A percentile compares a stretch with the other conserved stretches of the same genome.
These are phyloP conservation scores for Anagyrus pseudococci DNA, from an alignment of 2,888 invertebrate genomes.

Conservation along the genomic window DNA sequence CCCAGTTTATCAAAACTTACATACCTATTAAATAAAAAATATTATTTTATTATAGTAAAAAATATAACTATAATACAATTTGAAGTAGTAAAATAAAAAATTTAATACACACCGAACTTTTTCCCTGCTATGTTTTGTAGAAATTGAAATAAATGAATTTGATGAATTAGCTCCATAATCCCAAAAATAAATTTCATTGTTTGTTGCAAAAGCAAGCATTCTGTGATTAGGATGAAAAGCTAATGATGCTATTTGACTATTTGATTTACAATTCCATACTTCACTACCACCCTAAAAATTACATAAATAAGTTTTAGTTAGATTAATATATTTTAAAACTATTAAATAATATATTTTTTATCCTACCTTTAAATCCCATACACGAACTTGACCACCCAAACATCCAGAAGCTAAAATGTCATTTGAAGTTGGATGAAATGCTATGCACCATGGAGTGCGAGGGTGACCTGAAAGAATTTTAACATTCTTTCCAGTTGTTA, in stretches of 20 bases:
- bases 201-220: slow-evolving; percentile 84
- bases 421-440: slow-evolving; percentile 84
- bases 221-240: slow-evolving; percentile 87
- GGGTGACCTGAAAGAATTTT: slow-evolving; percentile 82
- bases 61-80: background rate
- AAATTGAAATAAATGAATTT: slow-evolving; percentile 77
- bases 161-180: slow-evolving; percentile 79
- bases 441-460: slow-evolving; percentile 89
- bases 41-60: slow-evolving; percentile 10
- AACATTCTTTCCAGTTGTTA: slow-evolving; percentile 79
- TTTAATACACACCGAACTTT: slow-evolving; percentile 73
- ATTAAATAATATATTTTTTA: slow-evolving; percentile 59
- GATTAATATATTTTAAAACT: slow-evolving; percentile 2
- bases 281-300: slow-evolving; percentile 79
- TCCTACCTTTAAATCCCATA: slow-evolving; percentile 83
- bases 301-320: background rate
- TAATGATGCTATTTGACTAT: slow-evolving; percentile 82
- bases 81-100: slow-evolving; percentile 7
- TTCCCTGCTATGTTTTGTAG: slow-evolving; percentile 78
- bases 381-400: slow-evolving; percentile 86
- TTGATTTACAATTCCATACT: slow-evolving; percentile 73
- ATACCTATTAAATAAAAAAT: slow-evolving; percentile 66
- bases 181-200: slow-evolving; percentile 87
- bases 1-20: slow-evolving; percentile 85
- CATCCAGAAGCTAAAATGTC: slow-evolving; percentile 88